Evolutionary conservation across 2,888 invertebrate genomes (phyloP).

Genomic region (Pyrrhia umbra): DNA sequence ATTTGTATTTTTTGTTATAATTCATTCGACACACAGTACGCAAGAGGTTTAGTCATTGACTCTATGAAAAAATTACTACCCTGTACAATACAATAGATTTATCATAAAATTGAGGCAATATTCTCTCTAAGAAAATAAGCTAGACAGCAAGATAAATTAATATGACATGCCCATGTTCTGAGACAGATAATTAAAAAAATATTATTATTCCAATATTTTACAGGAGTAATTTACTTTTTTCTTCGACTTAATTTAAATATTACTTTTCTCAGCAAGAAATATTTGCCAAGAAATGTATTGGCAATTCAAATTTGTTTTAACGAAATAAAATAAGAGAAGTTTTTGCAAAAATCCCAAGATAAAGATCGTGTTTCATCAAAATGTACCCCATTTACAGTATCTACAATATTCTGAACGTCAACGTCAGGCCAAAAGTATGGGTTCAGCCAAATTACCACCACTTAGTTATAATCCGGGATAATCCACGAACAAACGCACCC

Average conservation of each 20-base stretch:
- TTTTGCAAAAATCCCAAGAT: not conserved
- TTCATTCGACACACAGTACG: too few relatives aligned
- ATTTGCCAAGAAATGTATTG: not conserved
- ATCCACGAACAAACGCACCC: constrained; percentile 76
- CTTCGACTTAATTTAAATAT: constrained; percentile 7
- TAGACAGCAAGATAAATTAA: not conserved
- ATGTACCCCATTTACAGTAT: not conserved
- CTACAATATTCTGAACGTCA: constrained; percentile 30
- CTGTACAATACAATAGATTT: too few relatives aligned
- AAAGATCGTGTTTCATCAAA: not conserved
- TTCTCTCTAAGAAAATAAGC: too few relatives aligned
- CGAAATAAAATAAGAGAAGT: not conserved
- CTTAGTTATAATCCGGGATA: constrained; percentile 81
- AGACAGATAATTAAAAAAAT: not conserved
- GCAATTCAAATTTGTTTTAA: not conserved
- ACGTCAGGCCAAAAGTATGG: constrained; percentile 58
- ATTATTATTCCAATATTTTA: not conserved
- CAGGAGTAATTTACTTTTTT: not conserved
- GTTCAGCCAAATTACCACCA: constrained; percentile 78
- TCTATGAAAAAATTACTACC: too few relatives aligned
- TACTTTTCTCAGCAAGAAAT: constrained; percentile 3
- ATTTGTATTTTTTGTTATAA: too few relatives aligned
- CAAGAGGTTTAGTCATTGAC: too few relatives aligned
- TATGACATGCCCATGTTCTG: not conserved
- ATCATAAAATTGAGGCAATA: too few relatives aligned